phyloP scores from a whole-genome alignment of 2,888 invertebrate species.

The Limenitis camilla region DNA sequence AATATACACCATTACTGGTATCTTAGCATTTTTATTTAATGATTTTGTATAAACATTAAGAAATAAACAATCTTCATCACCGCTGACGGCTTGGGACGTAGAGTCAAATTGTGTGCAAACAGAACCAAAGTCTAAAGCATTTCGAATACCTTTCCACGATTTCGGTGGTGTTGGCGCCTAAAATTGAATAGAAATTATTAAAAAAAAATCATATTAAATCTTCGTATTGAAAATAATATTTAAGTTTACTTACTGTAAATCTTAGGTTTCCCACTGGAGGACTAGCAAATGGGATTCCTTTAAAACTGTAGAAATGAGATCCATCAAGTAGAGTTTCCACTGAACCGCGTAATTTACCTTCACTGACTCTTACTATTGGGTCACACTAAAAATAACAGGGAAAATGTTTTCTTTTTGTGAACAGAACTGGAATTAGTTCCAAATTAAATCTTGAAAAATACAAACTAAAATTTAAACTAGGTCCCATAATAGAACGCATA shows the following conservation, averaged over 20 bases:
- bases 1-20: conserved; percentile 61
- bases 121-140: conserved; percentile 46
- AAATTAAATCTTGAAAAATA: too few relatives aligned
- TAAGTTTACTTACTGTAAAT: conserved; percentile 57
- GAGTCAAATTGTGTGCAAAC: conserved; percentile 49
- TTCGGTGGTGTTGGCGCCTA: conserved; percentile 49
- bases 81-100: conserved; percentile 36
- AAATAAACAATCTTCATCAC: conserved; percentile 52
- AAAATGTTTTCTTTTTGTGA: not conserved
- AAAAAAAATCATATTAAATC: not conserved
- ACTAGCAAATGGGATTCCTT: conserved; percentile 68
- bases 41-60: conserved; percentile 50
- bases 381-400: conserved; percentile 65
- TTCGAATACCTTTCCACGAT: conserved; percentile 45
- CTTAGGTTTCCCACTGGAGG: conserved; percentile 63
- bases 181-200: conserved; percentile 6
- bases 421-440: too few relatives aligned
- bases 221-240: not conserved
- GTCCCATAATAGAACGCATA: too few relatives aligned
- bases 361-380: conserved; percentile 37
- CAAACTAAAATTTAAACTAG: too few relatives aligned
- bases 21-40: conserved; percentile 28
- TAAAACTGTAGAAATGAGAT: conserved; percentile 39
- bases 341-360: conserved; percentile 45
- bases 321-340: conserved; percentile 38